phyloP scores from a whole-genome alignment of 2,113 vertebrate genomes.

The Canis aureus region DNA sequence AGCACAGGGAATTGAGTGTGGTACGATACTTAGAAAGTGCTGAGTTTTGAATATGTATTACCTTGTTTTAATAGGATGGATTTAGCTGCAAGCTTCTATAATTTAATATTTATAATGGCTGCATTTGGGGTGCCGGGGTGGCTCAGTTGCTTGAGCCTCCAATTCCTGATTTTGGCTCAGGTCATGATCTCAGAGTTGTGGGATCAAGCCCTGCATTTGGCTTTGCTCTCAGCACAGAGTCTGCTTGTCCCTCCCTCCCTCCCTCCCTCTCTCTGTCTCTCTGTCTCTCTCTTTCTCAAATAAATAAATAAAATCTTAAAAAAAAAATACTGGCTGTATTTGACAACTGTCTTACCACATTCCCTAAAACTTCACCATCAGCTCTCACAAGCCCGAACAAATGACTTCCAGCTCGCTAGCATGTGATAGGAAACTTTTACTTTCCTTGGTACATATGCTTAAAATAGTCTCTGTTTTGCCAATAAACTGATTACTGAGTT shows the following conservation, averaged over 20 bases:
- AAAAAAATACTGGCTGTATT: not conserved
- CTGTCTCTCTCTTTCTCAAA: not conserved
- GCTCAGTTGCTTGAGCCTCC: not conserved
- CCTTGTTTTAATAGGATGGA: not conserved
- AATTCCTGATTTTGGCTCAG: not conserved
- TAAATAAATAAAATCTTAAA: not conserved
- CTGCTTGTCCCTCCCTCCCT: not conserved
- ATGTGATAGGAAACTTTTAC: not conserved
- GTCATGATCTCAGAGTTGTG: not conserved
- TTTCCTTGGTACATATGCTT: not conserved
- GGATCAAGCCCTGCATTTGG: not conserved
- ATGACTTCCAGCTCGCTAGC: not conserved
- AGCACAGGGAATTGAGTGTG: not conserved
- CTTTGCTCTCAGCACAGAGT: not conserved
- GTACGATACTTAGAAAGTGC: not conserved
- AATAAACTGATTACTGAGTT: not conserved
- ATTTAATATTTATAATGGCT: not conserved
- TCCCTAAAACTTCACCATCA: not conserved
- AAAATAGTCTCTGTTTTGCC: not conserved
- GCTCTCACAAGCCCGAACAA: not conserved
- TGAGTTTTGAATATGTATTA: not conserved
- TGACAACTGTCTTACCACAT: not conserved
- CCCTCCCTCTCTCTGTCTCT: no score
- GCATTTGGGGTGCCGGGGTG: not conserved
- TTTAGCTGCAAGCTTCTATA: not conserved